Evolutionary conservation across 2,797 vertebrate genomes (phyloP).

Genomic region (Siniperca undulata): DNA sequence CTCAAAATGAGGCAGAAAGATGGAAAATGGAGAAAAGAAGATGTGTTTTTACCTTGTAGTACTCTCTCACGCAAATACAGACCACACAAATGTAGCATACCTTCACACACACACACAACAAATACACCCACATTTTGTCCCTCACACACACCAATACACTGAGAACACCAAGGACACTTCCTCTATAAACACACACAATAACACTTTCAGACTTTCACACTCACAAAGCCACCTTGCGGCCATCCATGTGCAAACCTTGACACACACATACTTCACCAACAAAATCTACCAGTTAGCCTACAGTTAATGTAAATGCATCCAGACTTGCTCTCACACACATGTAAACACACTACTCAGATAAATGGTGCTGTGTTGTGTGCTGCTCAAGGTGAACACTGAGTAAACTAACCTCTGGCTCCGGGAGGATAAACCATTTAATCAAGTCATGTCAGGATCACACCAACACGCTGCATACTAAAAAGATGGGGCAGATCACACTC

Average conservation of each 20-base stretch:
- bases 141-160: neutral
- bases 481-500: conserved; percentile 2
- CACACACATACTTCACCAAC: neutral
- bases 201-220: neutral
- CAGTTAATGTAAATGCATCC: neutral
- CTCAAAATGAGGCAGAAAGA: neutral
- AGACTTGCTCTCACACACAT: neutral
- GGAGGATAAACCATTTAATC: conserved; percentile 52
- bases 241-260: conserved; percentile 11
- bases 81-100: neutral
- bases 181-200: neutral
- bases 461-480: conserved; percentile 18
- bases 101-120: neutral
- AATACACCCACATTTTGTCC: neutral
- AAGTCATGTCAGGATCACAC: conserved; percentile 50
- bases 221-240: neutral
- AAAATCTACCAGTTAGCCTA: neutral
- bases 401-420: conserved; percentile 56
- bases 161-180: neutral
- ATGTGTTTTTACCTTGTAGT: too few species aligned
- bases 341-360: neutral
- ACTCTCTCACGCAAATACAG: neutral
- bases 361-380: conserved; percentile 34
- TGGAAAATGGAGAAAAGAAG: neutral
- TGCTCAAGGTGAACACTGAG: conserved; percentile 60